These are phyloP conservation scores for Sclerodermus sp. DNA, from an alignment of 2,888 invertebrate species.

Conservation along the genomic window DNA sequence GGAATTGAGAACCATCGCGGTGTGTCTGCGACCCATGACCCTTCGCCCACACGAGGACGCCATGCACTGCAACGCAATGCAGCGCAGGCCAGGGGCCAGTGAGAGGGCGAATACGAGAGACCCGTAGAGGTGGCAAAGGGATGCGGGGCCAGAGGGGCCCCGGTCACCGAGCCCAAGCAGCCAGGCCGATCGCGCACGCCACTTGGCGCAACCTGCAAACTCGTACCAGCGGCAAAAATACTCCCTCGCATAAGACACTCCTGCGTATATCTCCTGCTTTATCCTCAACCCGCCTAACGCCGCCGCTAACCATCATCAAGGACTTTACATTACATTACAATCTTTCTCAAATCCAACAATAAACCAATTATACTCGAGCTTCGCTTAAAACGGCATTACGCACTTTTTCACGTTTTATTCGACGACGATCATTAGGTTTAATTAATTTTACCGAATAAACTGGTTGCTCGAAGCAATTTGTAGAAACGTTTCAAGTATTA, in stretches of 20 bases:
- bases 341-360: too few species aligned
- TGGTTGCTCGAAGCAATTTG: too few species aligned
- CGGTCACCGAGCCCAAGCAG: constrained; percentile 46
- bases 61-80: constrained; percentile 45
- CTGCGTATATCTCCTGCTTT: too few species aligned
- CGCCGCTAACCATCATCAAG: too few species aligned
- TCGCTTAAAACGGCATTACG: too few species aligned
- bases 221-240: constrained; percentile 48
- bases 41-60: constrained; percentile 55
- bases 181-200: constrained; percentile 38
- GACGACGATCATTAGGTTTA: too few species aligned
- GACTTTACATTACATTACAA: too few species aligned
- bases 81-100: constrained; percentile 36
- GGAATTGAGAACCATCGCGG: constrained; percentile 45
- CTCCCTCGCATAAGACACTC: constrained; percentile 35
- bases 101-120: constrained; percentile 20
- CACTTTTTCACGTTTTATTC: too few species aligned
- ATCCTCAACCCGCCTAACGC: too few species aligned
- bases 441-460: too few species aligned
- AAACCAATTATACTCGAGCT: too few species aligned
- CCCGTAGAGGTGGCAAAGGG: background rate
- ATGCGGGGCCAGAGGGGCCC: constrained; percentile 31
- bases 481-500: too few species aligned
- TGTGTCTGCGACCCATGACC: constrained; percentile 55
- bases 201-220: constrained; percentile 48